These are phyloP conservation scores for Gallinago media DNA, from an alignment of 2,113 vertebrate genomes.

Conservation along the genomic window DNA sequence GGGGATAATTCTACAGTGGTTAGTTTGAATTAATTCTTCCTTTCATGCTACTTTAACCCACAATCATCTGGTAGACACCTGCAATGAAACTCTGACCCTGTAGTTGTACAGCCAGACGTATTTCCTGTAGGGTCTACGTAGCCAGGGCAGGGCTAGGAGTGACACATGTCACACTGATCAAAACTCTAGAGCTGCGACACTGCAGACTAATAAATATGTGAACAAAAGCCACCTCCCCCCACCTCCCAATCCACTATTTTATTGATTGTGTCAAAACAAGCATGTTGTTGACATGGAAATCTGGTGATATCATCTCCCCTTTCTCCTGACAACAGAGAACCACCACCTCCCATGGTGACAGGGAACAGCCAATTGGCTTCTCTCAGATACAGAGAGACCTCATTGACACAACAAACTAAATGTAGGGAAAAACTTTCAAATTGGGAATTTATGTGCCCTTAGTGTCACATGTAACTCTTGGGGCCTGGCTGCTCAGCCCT, in stretches of 20 bases:
- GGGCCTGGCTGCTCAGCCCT: neutral
- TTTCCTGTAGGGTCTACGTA: neutral
- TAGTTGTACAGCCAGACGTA: neutral
- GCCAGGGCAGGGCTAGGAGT: neutral
- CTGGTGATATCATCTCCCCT: accelerated
- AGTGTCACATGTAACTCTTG: neutral
- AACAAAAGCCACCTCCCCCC: neutral
- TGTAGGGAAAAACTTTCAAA: neutral
- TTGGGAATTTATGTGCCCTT: neutral
- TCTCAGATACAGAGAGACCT: neutral
- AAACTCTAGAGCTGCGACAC: neutral
- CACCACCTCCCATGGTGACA: accelerated
- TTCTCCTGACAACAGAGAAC: neutral
- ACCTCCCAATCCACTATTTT: neutral
- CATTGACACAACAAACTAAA: neutral
- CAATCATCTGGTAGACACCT: neutral
- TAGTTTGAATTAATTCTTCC: neutral
- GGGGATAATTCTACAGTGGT: neutral
- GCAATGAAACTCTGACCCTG: neutral
- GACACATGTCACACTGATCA: accelerated
- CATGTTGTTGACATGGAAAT: neutral
- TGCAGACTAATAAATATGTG: neutral
- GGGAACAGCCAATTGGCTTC: neutral
- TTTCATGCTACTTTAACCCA: neutral
- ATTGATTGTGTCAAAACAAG: neutral